A percentile compares a stretch with the other conserved stretches of the same genome.
phyloP scores from a whole-genome alignment of 2,888 invertebrate species.

The Papilio protenor region DNA sequence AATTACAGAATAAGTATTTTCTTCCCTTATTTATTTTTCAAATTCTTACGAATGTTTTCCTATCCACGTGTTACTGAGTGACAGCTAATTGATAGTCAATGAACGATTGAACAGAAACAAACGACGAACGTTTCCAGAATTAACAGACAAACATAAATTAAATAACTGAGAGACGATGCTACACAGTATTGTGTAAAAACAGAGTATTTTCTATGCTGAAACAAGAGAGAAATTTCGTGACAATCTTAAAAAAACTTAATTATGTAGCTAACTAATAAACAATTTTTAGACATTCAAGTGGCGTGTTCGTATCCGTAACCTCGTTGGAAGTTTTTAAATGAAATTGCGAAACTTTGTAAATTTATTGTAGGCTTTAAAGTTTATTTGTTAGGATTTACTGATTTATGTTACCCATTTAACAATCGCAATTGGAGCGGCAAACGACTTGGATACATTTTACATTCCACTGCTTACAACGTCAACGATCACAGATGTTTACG shows the following conservation, averaged over 20 bases:
- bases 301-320: conserved; percentile 15
- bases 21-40: not conserved
- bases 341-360: conserved; percentile 23
- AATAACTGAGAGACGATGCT: not conserved
- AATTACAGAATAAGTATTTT: not conserved
- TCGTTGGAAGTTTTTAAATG: conserved; percentile 19
- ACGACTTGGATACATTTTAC: conserved; percentile 23
- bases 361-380: conserved; percentile 31
- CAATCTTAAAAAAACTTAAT: not conserved
- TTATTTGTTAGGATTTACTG: conserved; percentile 33
- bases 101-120: not conserved
- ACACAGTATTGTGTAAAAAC: not conserved
- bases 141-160: not conserved
- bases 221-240: not conserved
- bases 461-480: not conserved
- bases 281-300: not conserved
- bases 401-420: conserved; percentile 27
- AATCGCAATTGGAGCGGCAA: conserved; percentile 10
- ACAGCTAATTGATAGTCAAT: not conserved
- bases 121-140: not conserved
- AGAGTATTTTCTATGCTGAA: not conserved
- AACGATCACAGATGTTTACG: not conserved
- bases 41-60: not conserved
- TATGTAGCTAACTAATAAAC: not conserved
- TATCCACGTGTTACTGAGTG: not conserved